Evolutionary conservation across 2,888 invertebrate genomes (phyloP), one percentile per base, ranked within the genome.

Genomic region (Agrochola macilenta): DNA sequence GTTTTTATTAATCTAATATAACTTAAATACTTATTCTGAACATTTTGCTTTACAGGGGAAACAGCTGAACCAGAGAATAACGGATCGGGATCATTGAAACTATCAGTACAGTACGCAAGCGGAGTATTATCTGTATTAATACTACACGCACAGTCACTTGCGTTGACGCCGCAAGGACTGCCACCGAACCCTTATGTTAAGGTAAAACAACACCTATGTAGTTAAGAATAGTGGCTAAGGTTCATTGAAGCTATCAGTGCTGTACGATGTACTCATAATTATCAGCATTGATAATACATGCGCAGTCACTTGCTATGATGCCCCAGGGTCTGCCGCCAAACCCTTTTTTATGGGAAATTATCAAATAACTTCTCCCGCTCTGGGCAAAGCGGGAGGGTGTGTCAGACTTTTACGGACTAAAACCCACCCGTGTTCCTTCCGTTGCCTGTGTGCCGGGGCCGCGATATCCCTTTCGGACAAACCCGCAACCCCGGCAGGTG

Each of bases 141-240:
- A 79, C 98, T 99, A 93, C 99, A 99, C 96, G 99, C 99, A 11
- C 98, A 99, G 93, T 98, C 99, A 85, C 97, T 99, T 83, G 98
- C 98, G 0, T 96, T 97, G 92, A 97, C 98, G 69, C 97, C 98
- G 17, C 98, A 98, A 89, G 98, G 98, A 12, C 97, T 98, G 91
- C 98, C 98, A 91, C 99, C 99, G 17, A 98, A 98, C 87, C 98
- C 99, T 12, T 99, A 99, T 91, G 99, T 99, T 77, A 99, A 99
- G 97, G 98, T 98, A 72, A 81, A 7, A 30, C 3, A 58, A 20
- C 39, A 35, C 49, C 17, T 17, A 49, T 49, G 17, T 20, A 49
- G 17, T 49, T 49, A 49, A 49, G 49, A 49, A 49, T 49, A 49
- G 49, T 17, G 12, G 46, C 11, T 12, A 46, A 12, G 97, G 97